These are phyloP conservation scores for Argyresthia albistria DNA, from an alignment of 2,888 invertebrate species.

Conservation along the genomic window DNA sequence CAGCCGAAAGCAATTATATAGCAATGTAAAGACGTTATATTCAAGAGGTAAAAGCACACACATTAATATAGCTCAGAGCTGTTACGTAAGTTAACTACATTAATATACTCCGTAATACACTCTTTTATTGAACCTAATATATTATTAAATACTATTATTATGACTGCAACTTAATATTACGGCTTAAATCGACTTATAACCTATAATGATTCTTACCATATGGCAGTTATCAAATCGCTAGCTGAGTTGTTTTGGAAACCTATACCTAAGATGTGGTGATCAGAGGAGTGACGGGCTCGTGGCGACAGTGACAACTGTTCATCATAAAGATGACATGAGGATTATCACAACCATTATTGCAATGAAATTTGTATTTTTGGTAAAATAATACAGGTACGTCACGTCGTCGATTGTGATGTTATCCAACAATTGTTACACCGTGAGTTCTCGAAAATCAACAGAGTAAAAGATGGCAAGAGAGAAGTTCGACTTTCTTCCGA, in stretches of 20 bases:
- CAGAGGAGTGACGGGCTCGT: too few relatives aligned
- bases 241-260: constrained; percentile 45
- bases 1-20: neutral
- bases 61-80: constrained; percentile 2
- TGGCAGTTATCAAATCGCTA: constrained; percentile 71
- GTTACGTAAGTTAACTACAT: neutral
- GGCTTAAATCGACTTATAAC: constrained; percentile 25
- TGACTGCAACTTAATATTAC: constrained; percentile 64
- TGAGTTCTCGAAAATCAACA: neutral
- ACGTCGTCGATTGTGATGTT: constrained; percentile 7
- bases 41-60: neutral
- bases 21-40: neutral
- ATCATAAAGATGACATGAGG: constrained; percentile 16
- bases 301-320: constrained; percentile 27
- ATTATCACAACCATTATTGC: constrained; percentile 68
- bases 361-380: constrained; percentile 53
- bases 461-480: neutral
- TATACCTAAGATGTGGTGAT: too few relatives aligned
- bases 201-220: constrained; percentile 62
- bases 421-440: neutral
- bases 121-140: constrained; percentile 48
- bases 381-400: constrained; percentile 52
- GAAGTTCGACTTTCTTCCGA: neutral
- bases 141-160: constrained; percentile 67
- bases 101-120: constrained; percentile 20